A percentile compares a stretch with the other conserved stretches of the same genome.
Evolutionary conservation across 1,140 invertebrate species (phyloP).

Genomic region (Popillia japonica): DNA sequence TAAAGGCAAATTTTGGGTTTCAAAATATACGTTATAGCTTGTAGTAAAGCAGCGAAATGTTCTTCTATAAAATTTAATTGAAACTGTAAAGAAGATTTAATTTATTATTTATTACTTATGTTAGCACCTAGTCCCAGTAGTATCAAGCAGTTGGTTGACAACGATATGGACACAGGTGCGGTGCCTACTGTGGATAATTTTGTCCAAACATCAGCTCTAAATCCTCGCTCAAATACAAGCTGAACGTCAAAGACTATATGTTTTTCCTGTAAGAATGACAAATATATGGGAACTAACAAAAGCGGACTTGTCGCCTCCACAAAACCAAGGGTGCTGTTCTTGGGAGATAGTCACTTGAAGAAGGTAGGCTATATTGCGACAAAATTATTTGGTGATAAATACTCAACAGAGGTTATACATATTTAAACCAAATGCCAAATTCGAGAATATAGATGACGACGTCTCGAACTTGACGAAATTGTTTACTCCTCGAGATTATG

Average conservation of each 20-base stretch:
- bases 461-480: background rate
- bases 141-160: no score
- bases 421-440: slow-evolving; percentile 1
- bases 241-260: background rate
- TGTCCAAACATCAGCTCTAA: background rate
- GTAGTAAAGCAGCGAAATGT: no score
- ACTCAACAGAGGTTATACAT: background rate
- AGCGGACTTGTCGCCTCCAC: background rate
- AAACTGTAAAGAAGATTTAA: no score
- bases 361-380: background rate
- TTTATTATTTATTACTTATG: no score
- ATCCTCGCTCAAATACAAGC: background rate
- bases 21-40: no score
- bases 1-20: no score
- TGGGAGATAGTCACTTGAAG: background rate
- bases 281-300: background rate
- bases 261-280: background rate
- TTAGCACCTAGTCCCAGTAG: no score
- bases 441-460: background rate
- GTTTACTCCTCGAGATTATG: background rate
- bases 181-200: no score
- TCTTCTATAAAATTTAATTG: no score
- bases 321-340: background rate
- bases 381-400: background rate
- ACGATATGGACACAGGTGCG: no score